Base-by-base conservation (phyloP, 2,888 invertebrate genomes). In the Nemurella pictetii region DNA sequence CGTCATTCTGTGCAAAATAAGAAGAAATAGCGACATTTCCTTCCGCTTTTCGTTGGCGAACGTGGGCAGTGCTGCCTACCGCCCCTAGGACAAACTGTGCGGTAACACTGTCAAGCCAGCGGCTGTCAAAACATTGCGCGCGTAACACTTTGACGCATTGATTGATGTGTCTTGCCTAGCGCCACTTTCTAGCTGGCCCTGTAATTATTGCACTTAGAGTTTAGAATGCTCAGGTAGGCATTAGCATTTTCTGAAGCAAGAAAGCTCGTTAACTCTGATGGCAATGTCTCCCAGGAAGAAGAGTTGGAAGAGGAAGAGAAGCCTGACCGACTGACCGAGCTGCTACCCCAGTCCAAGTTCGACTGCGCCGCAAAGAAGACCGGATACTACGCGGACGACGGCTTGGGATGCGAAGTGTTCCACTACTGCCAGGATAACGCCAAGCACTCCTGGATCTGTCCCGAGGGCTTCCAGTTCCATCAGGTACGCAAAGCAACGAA, bases 391-490 rank as follows among this genome's bases (percentile, higher is more conserved):
- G 97, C 97, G 30, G 97, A 97, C 89, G 96, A 96, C 88, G 95
- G 95, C 78, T 93, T 98, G 29, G 94, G 94, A 88, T 98, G 97
- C 89, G 97, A 97, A 90, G 96, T 97, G 73, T 98, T 97, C 93
- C 97, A 97, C 89, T 97, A 97, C 90, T 97, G 97, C 89, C 96
- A 97, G 89, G 97, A 96, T 88, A 96, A 95, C 88, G 95, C 95
- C 73, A 95, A 95, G 89, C 97, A 97, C 90, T 97, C 97, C 0
- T 98, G 97, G 97, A 95, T 97, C 88, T 98, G 97, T 88, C 97
- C 97, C 0, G 96, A 97, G 88, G 97, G 97, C 84, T 97, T 97
- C 89, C 94, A 94, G 82, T 96, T 96, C 93, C 96, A 96, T 88
- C 96, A 96, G 93, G 95, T 95, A 90, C n/a, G n/a, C n/a, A n/a